phyloP scores from a whole-genome alignment of 2,113 vertebrate species.

The Ancistrus triradiatus region DNA sequence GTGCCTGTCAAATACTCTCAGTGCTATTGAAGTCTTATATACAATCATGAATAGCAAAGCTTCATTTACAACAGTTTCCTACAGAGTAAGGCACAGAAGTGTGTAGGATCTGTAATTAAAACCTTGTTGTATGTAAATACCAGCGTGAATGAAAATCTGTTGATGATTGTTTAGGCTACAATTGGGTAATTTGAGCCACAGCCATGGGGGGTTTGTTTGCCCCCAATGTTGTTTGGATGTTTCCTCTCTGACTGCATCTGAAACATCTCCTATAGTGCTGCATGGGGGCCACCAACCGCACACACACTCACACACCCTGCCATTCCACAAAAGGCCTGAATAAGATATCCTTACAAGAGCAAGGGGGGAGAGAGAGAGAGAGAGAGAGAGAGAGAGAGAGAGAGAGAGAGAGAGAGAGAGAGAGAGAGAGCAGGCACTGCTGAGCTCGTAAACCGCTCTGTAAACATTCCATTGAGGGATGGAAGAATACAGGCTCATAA shows the following conservation, averaged over 20 bases:
- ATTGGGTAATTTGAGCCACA: background rate
- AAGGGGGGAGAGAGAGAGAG: slow-evolving; percentile 12
- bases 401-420: slow-evolving; percentile 34
- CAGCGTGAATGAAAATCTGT: background rate
- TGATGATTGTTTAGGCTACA: background rate
- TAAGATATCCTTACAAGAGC: slow-evolving; percentile 49
- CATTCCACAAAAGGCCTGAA: slow-evolving; percentile 49
- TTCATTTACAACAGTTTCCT: too few relatives aligned
- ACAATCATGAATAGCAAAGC: too few relatives aligned
- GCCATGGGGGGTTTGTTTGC: slow-evolving; percentile 40
- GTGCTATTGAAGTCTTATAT: too few relatives aligned
- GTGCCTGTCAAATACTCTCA: too few relatives aligned
- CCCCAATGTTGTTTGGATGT: slow-evolving; percentile 31
- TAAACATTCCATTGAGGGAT: slow-evolving; percentile 51
- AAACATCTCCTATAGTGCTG: slow-evolving; percentile 42
- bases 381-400: slow-evolving; percentile 27
- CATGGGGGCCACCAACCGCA: slow-evolving; percentile 38
- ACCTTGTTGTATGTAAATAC: too few relatives aligned
- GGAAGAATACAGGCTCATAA: slow-evolving; percentile 42
- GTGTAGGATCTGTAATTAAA: too few relatives aligned
- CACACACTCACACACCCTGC: slow-evolving; percentile 46
- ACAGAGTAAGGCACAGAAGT: too few relatives aligned
- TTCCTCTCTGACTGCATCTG: slow-evolving; percentile 34
- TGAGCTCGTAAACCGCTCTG: slow-evolving; percentile 47
- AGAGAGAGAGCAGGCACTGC: slow-evolving; percentile 23